Conservation (phyloP, 1,140 invertebrate genomes). For the Chrysopa pallens region DNA sequence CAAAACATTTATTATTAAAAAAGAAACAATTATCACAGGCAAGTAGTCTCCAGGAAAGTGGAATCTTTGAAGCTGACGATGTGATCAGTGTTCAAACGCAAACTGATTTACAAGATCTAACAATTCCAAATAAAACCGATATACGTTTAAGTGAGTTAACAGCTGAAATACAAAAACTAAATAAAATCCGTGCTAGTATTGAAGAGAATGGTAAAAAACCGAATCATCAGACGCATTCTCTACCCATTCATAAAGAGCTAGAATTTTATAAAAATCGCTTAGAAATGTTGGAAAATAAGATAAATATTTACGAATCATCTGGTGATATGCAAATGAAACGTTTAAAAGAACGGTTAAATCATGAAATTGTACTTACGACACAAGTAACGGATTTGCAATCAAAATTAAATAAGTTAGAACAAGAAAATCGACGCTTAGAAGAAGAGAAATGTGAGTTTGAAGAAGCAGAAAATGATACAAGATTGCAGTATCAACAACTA, state of each 20-base stretch:
- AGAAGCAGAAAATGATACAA: conserved; percentile 47
- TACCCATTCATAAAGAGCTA: conserved; percentile 27
- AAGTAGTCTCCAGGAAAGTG: conserved; percentile 37
- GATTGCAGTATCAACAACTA: conserved; percentile 40
- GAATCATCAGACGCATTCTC: conserved; percentile 5
- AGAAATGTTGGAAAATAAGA: conserved; percentile 34
- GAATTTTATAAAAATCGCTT: conserved; percentile 37
- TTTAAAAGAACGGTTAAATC: conserved; percentile 33
- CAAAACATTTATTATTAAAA: conserved; percentile 18
- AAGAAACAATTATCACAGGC: conserved; percentile 6
- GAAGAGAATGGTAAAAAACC: conserved; percentile 15
- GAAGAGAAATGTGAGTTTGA: conserved; percentile 47
- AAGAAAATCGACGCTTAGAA: conserved; percentile 37
- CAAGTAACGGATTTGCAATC: conserved; percentile 30
- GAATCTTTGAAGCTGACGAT: conserved; percentile 38
- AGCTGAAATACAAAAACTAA: conserved; percentile 34
- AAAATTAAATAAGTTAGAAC: conserved; percentile 29
- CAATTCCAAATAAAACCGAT: conserved; percentile 17
- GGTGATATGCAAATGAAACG: conserved; percentile 34
- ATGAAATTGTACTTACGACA: conserved; percentile 32
- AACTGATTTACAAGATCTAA: conserved; percentile 27
- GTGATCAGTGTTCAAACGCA: conserved; percentile 29
- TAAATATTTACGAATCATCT: conserved; percentile 36
- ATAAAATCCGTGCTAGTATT: conserved; percentile 32
- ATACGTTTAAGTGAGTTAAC: conserved; percentile 21